Evolutionary conservation across 2,797 vertebrate species (phyloP).

Genomic region (Euthynnus affinis): DNA sequence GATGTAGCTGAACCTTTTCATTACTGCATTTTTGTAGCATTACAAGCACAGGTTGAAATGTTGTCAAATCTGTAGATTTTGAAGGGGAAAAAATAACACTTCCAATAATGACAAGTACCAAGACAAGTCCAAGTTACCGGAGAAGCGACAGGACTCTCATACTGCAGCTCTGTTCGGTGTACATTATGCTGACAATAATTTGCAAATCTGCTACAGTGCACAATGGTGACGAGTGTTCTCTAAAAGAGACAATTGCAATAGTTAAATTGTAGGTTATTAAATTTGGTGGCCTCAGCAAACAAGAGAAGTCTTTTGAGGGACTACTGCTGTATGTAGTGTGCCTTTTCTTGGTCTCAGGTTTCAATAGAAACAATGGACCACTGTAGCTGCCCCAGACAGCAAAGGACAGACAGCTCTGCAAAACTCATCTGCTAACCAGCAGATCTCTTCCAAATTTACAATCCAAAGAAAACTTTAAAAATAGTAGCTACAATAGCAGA

Average conservation of each 20-base stretch:
- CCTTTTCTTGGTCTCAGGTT: slow-evolving; percentile 90
- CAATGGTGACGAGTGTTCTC: slow-evolving; percentile 56
- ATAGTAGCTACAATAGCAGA: not conserved
- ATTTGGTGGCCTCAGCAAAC: slow-evolving; percentile 77
- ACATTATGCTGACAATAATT: slow-evolving; percentile 56
- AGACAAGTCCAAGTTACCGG: slow-evolving; percentile 17
- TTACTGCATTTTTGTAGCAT: not conserved
- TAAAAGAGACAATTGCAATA: slow-evolving; percentile 70
- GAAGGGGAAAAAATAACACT: not conserved
- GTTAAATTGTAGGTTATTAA: slow-evolving; percentile 75
- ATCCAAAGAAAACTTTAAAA: slow-evolving; percentile 33
- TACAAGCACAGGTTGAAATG: not conserved
- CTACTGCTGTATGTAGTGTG: slow-evolving; percentile 86
- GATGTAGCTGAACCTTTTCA: not conserved
- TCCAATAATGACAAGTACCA: not conserved
- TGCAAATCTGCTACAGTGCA: slow-evolving; percentile 55
- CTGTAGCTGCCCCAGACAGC: slow-evolving; percentile 88
- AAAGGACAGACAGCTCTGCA: slow-evolving; percentile 91
- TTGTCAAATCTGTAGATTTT: not conserved
- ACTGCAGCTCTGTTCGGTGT: slow-evolving; percentile 38
- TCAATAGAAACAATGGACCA: slow-evolving; percentile 91
- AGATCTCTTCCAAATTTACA: slow-evolving; percentile 50
- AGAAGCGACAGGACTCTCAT: not conserved
- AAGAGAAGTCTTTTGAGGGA: slow-evolving; percentile 73
- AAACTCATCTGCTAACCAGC: slow-evolving; percentile 88